Evolutionary conservation across 2,888 invertebrate species (phyloP), one percentile per base, ranked within the genome.

Genomic region (Neuroscelio doddi): DNA sequence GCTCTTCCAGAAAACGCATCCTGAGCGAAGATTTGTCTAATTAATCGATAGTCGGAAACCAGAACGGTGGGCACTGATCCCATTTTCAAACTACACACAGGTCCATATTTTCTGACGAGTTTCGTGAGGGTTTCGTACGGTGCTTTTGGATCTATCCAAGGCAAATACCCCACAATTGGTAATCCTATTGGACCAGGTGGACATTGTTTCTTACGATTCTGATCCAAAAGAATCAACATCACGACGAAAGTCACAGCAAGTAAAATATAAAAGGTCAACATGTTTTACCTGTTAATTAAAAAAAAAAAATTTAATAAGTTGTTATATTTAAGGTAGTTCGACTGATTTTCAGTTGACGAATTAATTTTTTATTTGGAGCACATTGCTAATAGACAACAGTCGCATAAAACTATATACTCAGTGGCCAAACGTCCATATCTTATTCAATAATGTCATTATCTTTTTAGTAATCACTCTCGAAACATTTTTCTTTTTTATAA

Each of bases 171-270:
- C 1, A 96, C 66, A 12, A 95, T 76, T 0, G 95, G 95, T 29
- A 94, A 66, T 1, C 93, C 92, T 87, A 88, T 88, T 0, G 95
- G 95, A 0, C 95, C 95, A 0, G 95, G 94, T 0, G 94, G 92
- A 36, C 89, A 81, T 51, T 85, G 85, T 62, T 75, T 85, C 83
- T 72, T 85, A 79, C 68, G 85, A 78, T 83, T 86, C 84, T 71
- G 79, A 82, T 12, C 8, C 9, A 58, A 65, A 9, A 63, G 14
- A 10, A 46, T 15, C 12, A 51, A 0, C 12, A 27, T 7, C 5
- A 63, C 3, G 17, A 64, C 5, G 10, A 64, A 30, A 1, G 30
- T 8, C 4, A 55, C 15, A 32, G 30, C 39, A 10, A 62, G 7
- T 7, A 51, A 10, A 3, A 41, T 12, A 15, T 42, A 46, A n/a